Percentiles rank a stretch among this genome's conserved stretches.
phyloP scores from a whole-genome alignment of 2,113 vertebrate species.

The Odocoileus virginianus region DNA sequence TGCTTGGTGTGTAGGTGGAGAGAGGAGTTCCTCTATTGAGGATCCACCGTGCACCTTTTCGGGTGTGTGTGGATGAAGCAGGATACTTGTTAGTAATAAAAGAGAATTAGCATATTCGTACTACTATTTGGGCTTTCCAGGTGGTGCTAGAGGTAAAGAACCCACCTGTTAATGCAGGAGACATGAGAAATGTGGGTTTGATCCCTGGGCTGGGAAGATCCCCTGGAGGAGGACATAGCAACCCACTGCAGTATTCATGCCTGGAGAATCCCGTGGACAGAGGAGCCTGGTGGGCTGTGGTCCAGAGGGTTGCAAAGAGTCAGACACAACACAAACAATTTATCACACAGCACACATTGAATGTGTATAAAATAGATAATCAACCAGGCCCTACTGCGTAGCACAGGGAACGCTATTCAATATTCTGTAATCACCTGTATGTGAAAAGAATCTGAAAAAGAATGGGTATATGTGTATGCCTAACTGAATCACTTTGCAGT shows the following conservation, averaged over 20 bases:
- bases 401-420: neutral
- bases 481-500: neutral
- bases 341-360: neutral
- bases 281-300: neutral
- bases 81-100: neutral
- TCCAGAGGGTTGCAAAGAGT: neutral
- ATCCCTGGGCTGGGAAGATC: neutral
- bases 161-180: neutral
- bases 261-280: neutral
- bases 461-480: neutral
- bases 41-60: neutral
- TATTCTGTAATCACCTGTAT: neutral
- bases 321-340: neutral
- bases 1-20: rapidly evolving
- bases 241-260: neutral
- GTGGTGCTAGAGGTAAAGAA: neutral
- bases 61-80: neutral
- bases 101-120: neutral
- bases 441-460: neutral
- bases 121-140: neutral
- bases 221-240: neutral
- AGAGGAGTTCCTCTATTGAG: neutral
- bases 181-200: neutral
- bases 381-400: neutral
- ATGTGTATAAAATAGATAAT: neutral